These are phyloP conservation scores for Caenorhabditis sp. DNA, from an alignment of 2,888 invertebrate species.

Conservation along the genomic window DNA sequence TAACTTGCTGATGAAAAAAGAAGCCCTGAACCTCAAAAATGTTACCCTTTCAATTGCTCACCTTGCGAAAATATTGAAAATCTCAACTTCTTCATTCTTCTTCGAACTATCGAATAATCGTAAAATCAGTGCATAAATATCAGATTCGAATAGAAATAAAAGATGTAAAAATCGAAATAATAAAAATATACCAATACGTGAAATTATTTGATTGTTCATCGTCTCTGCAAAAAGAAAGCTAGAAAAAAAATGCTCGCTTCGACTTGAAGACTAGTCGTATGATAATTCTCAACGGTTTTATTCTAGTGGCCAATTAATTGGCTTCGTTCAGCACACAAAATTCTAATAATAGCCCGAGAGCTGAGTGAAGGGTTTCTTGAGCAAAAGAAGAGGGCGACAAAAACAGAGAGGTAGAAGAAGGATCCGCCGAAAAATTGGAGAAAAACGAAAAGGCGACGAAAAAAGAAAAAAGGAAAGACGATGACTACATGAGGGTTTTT, in stretches of 20 bases:
- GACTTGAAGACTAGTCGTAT: no score
- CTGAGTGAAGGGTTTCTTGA: neutral
- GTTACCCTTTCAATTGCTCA: neutral
- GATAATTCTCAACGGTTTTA: neutral
- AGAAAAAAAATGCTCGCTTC: no score
- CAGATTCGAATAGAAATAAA: conserved; percentile 29
- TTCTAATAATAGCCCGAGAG: neutral
- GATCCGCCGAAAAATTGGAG: neutral
- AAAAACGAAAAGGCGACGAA: neutral
- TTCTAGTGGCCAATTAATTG: neutral
- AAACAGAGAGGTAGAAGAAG: neutral
- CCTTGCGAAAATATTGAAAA: conserved; percentile 46
- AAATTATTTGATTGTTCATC: conserved; percentile 20
- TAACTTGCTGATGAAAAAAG: no score
- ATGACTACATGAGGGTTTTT: neutral
- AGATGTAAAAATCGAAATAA: conserved; percentile 33
- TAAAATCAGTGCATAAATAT: conserved; percentile 28
- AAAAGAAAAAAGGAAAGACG: neutral
- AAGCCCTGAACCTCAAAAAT: no score
- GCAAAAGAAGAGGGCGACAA: neutral
- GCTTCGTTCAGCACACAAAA: neutral
- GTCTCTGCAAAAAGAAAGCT: neutral
- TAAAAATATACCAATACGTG: conserved; percentile 16
- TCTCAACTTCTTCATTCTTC: conserved; percentile 23
- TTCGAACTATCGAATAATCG: conserved; percentile 24